phyloP scores from a whole-genome alignment of 2,888 invertebrate species.

The Parasteatoda lunata region DNA sequence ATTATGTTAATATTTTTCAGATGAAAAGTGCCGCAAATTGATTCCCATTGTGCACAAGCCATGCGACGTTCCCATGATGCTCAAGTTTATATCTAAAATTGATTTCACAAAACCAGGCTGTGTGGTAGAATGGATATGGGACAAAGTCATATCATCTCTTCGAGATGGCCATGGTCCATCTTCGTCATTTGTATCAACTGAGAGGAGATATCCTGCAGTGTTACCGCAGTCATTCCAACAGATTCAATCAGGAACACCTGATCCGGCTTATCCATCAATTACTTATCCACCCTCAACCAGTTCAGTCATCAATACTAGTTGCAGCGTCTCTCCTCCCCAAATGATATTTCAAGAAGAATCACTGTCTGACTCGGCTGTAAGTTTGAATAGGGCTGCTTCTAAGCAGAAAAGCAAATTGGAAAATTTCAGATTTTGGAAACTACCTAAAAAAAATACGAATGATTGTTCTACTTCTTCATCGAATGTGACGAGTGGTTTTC shows the following conservation, averaged over 20 bases:
- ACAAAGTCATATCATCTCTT: slow-evolving; percentile 48
- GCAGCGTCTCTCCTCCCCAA: neutral
- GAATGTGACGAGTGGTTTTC: slow-evolving; percentile 54
- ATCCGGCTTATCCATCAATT: slow-evolving; percentile 25
- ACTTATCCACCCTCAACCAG: slow-evolving; percentile 23
- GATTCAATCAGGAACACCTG: neutral
- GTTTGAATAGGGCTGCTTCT: neutral
- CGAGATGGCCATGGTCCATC: slow-evolving; percentile 19
- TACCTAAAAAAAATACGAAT: slow-evolving; percentile 6
- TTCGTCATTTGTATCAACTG: slow-evolving; percentile 24
- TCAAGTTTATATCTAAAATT: slow-evolving; percentile 55
- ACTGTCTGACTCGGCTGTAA: neutral
- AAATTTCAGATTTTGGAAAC: slow-evolving; percentile 26
- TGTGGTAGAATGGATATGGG: slow-evolving; percentile 55
- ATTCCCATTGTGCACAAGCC: slow-evolving; percentile 50
- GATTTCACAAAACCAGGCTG: slow-evolving; percentile 58
- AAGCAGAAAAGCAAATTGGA: slow-evolving; percentile 23
- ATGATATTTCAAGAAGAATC: slow-evolving; percentile 5
- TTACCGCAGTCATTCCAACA: neutral
- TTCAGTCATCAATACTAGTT: neutral
- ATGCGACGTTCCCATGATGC: slow-evolving; percentile 45
- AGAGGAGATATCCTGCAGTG: neutral
- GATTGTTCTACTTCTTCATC: slow-evolving; percentile 40
- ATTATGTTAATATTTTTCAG: slow-evolving; percentile 30
- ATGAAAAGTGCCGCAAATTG: slow-evolving; percentile 42